These are phyloP conservation scores for Jaculus jaculus DNA, from an alignment of 2,113 vertebrate genomes.

Conservation along the genomic window DNA sequence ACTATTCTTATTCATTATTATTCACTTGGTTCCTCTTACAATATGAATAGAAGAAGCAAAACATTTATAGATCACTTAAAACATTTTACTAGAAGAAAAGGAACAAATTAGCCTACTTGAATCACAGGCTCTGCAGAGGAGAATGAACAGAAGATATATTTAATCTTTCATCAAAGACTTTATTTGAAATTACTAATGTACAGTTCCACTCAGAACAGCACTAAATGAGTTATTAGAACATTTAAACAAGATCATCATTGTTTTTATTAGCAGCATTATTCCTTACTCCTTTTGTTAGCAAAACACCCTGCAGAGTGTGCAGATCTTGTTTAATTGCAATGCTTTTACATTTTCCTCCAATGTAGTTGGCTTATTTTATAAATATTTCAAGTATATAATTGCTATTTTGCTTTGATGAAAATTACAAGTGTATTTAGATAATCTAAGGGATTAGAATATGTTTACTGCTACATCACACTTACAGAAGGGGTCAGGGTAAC, in stretches of 20 bases:
- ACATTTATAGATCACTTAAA: constrained; percentile 78
- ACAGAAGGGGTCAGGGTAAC: neutral
- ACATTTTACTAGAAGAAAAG: constrained; percentile 74
- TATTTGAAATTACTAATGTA: constrained; percentile 76
- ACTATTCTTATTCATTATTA: constrained; percentile 61
- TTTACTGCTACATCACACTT: constrained; percentile 1
- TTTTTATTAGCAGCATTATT: constrained; percentile 78
- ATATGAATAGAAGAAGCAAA: constrained; percentile 71
- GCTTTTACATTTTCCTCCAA: constrained; percentile 70
- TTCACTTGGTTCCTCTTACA: constrained; percentile 65
- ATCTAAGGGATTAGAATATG: constrained; percentile 29
- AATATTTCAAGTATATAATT: constrained; percentile 78
- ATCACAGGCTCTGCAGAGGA: constrained; percentile 66
- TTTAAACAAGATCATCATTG: constrained; percentile 73
- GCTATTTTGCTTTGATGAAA: constrained; percentile 74
- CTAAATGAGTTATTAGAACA: constrained; percentile 75
- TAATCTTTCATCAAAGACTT: constrained; percentile 79
- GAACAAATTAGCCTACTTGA: constrained; percentile 77
- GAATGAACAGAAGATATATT: constrained; percentile 76
- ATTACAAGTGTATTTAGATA: constrained; percentile 60
- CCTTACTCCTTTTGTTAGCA: constrained; percentile 70
- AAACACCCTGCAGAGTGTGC: constrained; percentile 68
- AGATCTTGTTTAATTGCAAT: constrained; percentile 71
- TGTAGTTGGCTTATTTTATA: constrained; percentile 77
- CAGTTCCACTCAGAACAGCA: constrained; percentile 47